These are phyloP conservation scores for Atherinomorus stipes DNA, from an alignment of 2,113 vertebrate genomes.

Conservation along the genomic window DNA sequence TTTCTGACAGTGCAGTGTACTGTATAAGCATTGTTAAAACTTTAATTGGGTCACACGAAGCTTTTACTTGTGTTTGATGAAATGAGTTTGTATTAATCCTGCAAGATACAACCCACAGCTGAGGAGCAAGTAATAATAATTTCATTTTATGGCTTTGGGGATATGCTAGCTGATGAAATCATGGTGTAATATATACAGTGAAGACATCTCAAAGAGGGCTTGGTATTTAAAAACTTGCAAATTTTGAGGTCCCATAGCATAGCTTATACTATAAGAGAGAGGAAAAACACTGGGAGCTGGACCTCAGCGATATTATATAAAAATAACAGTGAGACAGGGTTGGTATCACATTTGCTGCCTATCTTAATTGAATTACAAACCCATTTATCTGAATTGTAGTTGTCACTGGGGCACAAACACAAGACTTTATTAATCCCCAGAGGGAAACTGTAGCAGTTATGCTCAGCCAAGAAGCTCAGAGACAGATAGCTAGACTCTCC, in stretches of 20 bases:
- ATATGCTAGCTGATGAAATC: slow-evolving; percentile 1
- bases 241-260: not conserved
- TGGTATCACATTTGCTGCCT: not conserved
- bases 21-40: not conserved
- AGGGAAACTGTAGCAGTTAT: not conserved
- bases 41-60: not conserved
- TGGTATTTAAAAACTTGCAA: slow-evolving; percentile 1
- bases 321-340: not conserved
- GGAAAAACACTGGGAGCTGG: not conserved
- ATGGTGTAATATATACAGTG: slow-evolving; percentile 4
- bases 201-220: not conserved
- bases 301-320: not conserved
- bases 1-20: too few species aligned
- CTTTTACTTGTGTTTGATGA: not conserved
- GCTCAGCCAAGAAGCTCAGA: slow-evolving; percentile 5
- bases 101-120: not conserved
- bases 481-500: slow-evolving; percentile 20
- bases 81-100: not conserved
- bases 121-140: not conserved
- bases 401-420: not conserved
- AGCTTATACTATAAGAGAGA: not conserved
- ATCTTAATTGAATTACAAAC: slow-evolving; percentile 18
- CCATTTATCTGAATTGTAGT: not conserved
- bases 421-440: not conserved
- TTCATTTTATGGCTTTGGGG: not conserved